phyloP scores from a whole-genome alignment of 2,797 vertebrate species.

The Hapalemur alaotrensis region DNA sequence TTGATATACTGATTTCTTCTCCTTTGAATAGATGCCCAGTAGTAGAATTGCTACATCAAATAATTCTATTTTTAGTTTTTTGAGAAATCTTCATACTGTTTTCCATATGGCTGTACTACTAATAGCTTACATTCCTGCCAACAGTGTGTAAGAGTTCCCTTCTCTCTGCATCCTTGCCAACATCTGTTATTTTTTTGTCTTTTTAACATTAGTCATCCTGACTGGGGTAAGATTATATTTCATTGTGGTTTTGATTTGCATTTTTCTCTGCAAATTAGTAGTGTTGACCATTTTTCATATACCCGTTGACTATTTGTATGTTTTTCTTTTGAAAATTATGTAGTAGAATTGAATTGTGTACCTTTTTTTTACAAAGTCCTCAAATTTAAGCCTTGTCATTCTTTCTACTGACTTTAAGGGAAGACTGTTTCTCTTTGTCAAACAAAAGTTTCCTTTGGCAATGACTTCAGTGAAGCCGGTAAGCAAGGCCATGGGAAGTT shows the following conservation, averaged over 20 bases:
- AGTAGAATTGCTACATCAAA: neutral
- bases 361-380: neutral
- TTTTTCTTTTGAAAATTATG: neutral
- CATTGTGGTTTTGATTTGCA: neutral
- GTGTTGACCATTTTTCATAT: neutral
- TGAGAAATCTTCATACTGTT: neutral
- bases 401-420: neutral
- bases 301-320: neutral
- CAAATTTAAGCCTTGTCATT: neutral
- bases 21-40: too few species aligned
- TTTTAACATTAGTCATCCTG: neutral
- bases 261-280: neutral
- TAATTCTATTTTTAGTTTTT: neutral
- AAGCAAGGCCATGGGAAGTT: neutral
- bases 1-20: too few species aligned
- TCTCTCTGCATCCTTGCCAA: neutral
- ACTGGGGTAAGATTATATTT: neutral
- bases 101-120: neutral
- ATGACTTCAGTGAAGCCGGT: neutral
- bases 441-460: neutral
- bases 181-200: neutral
- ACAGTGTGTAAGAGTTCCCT: neutral
- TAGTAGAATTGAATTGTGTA: neutral
- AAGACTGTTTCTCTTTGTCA: constrained; percentile 24
- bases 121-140: neutral